A percentile compares a stretch with the other conserved stretches of the same genome.
These are phyloP conservation scores for Odontothrips loti DNA, from an alignment of 2,888 invertebrate species.

Conservation along the genomic window DNA sequence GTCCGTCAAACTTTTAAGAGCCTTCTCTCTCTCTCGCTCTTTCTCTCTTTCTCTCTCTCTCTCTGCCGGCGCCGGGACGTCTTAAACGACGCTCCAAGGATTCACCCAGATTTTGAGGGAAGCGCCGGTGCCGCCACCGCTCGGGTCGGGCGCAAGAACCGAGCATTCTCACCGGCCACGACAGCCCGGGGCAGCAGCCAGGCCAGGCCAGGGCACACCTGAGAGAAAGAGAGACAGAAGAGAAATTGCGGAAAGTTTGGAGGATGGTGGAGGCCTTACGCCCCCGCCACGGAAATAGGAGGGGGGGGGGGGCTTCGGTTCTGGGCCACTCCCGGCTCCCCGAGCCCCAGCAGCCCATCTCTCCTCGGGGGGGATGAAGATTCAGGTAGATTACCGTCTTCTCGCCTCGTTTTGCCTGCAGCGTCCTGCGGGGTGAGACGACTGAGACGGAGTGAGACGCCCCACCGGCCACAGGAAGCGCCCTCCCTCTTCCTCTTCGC, in stretches of 20 bases:
- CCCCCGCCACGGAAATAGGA: neutral
- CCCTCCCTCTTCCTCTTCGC: too few species aligned
- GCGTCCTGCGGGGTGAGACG: neutral
- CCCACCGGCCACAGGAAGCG: too few species aligned
- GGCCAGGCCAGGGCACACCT: too few species aligned
- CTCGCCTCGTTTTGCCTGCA: neutral
- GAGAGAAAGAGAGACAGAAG: neutral
- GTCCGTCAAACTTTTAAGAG: constrained; percentile 11
- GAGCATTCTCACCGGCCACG: too few species aligned
- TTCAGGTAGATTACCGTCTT: constrained; percentile 3
- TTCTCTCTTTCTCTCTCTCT: too few species aligned
- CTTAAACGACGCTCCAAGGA: neutral
- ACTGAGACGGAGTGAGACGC: too few species aligned
- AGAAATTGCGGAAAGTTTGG: neutral
- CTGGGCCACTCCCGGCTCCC: neutral
- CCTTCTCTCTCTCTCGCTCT: neutral
- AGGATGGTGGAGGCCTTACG: neutral
- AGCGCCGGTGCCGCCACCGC: too few species aligned
- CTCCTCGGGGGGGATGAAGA: neutral
- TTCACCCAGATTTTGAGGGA: neutral
- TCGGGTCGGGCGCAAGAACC: too few species aligned
- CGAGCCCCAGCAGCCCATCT: neutral
- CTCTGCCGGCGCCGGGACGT: neutral
- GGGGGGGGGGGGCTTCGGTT: neutral
- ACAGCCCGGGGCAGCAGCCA: too few species aligned